Percentiles rank a stretch among this genome's conserved stretches.
These are phyloP conservation scores for Pangasius larnaudii DNA, from an alignment of 2,797 vertebrate species.

Conservation along the genomic window DNA sequence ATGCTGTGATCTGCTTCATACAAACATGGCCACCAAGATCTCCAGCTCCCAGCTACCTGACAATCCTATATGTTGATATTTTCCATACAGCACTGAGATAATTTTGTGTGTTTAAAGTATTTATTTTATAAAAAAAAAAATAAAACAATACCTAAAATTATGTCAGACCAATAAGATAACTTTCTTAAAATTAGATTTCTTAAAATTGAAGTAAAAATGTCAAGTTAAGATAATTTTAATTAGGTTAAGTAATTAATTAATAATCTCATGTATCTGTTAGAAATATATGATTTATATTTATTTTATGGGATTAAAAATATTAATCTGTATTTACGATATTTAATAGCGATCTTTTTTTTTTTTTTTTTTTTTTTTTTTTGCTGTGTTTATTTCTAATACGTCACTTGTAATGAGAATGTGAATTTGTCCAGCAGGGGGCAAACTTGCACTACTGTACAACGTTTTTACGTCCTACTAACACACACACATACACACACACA, in stretches of 20 bases:
- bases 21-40: not conserved
- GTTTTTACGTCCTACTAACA: not conserved
- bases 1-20: not conserved
- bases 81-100: not conserved
- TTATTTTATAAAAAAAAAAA: not conserved
- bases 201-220: not conserved
- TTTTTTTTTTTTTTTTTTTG: not conserved
- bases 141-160: not conserved
- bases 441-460: conserved; percentile 49
- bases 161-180: no score
- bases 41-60: no score
- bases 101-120: not conserved
- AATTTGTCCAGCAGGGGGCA: conserved; percentile 71
- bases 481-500: not conserved
- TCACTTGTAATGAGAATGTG: not conserved
- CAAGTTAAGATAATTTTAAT: not conserved
- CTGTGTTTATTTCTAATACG: no score
- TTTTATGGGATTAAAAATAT: no score
- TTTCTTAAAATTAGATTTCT: not conserved
- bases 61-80: no score
- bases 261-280: not conserved
- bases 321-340: not conserved
- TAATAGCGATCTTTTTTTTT: not conserved
- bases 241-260: not conserved
- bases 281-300: not conserved